Base-by-base conservation (phyloP, 2,888 invertebrate genomes). In the Spisula subtruncata region DNA sequence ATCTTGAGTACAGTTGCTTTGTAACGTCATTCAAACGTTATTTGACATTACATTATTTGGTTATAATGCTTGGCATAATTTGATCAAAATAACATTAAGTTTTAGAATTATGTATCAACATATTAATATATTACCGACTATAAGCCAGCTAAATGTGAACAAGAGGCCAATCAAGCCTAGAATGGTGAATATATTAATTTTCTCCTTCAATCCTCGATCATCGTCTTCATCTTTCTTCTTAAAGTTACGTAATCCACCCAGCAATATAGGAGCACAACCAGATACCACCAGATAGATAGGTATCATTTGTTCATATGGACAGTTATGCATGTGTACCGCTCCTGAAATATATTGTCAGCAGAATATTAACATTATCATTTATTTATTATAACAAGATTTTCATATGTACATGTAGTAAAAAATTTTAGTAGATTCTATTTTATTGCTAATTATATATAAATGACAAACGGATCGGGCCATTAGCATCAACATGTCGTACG, bases 141-240 rank as follows among this genome's bases (percentile, higher is more conserved):
- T 84, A 16, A 84, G 84, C 84, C 84, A 84, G 48, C 8, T 48
- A 16, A 84, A 75, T 8, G 18, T 84, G 29, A 84, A 84, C 14
- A 84, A 14, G 1, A 20, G 12, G 14, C 75, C 84, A 48, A 84
- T 71, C 0, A 25, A 6, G 0, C 84, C 75, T 16, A 84, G 48
- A 14, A 83, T 35, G 41, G 60, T 83, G 41, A 84, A 75, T 0
- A 84, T 6, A 18, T 75, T 48, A 5, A 20, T 41, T 75, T 75
- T 84, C 25, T 75, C 84, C 32, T 75, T 46, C 0, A 75, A 25
- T 1, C n/a, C n/a, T 16, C 41, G 18, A n/a, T 71, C 32, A 2
- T 66, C 46, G 6, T 75, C 75, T 4, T 84, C 84, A 0, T 48
- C 32, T 14, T 71, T 71, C 14, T 48, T 71, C 46, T 84, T 84